These are phyloP conservation scores for Cliona cf. orientalis DNA, from an alignment of 37 sponge, comb jelly and placozoan genomes.

Conservation along the genomic window DNA sequence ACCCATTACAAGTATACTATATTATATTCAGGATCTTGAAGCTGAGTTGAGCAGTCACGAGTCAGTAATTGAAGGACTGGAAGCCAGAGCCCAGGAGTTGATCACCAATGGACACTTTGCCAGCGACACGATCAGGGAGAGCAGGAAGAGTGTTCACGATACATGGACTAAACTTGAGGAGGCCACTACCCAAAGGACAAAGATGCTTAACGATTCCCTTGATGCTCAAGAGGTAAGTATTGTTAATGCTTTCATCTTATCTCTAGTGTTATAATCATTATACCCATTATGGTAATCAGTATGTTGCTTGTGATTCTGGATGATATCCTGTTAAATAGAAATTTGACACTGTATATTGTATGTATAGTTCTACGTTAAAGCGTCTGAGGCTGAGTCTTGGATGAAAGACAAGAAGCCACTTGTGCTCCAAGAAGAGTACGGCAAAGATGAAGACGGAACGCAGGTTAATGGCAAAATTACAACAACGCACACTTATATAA, in stretches of 20 bases:
- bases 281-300: no score
- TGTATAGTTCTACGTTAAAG: slow-evolving; percentile 76
- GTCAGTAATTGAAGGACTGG: slow-evolving; percentile 52
- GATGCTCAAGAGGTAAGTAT: slow-evolving; percentile 73
- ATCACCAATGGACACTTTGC: slow-evolving; percentile 74
- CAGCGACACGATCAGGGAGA: slow-evolving; percentile 47
- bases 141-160: slow-evolving; percentile 35
- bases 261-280: background rate
- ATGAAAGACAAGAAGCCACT: slow-evolving; percentile 84
- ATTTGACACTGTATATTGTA: background rate
- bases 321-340: no score
- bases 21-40: slow-evolving; percentile 60
- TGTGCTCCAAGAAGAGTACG: slow-evolving; percentile 81
- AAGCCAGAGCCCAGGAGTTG: slow-evolving; percentile 60
- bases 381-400: slow-evolving; percentile 88
- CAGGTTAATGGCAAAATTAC: no score
- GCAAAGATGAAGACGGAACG: slow-evolving; percentile 84
- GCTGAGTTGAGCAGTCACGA: slow-evolving; percentile 81
- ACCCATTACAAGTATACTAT: background rate
- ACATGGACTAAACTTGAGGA: slow-evolving; percentile 69
- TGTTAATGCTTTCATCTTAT: background rate
- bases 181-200: slow-evolving; percentile 50
- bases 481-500: background rate
- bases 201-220: slow-evolving; percentile 63
- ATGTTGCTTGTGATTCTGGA: no score